Evolutionary conservation across 2,113 vertebrate species (phyloP).

Genomic region (Hippopotamus amphibius): DNA sequence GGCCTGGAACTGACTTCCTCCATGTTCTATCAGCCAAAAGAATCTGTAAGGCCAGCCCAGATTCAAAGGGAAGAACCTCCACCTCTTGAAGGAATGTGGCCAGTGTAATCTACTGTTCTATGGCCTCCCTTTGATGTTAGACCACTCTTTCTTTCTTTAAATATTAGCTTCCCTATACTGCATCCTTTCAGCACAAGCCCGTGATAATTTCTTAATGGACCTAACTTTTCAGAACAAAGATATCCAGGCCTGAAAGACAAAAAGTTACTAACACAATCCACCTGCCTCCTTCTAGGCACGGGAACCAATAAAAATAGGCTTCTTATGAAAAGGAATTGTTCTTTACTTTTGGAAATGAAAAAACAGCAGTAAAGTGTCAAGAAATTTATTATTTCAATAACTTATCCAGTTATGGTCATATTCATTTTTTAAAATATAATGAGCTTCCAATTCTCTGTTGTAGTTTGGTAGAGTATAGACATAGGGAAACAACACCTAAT

Average conservation of each 20-base stretch:
- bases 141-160: background rate
- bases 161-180: background rate
- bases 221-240: background rate
- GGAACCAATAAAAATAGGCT: background rate
- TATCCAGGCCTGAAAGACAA: slow-evolving; percentile 13
- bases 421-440: background rate
- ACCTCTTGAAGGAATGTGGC: background rate
- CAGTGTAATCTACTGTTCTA: background rate
- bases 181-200: background rate
- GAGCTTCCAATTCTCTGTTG: background rate
- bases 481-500: slow-evolving; percentile 33
- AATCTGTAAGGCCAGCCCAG: background rate
- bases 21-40: background rate
- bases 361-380: background rate
- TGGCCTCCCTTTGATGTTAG: background rate
- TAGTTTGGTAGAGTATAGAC: background rate
- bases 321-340: background rate
- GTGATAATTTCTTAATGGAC: background rate
- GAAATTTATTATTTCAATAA: background rate
- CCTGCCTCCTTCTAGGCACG: background rate
- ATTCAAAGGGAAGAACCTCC: background rate
- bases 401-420: background rate
- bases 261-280: background rate
- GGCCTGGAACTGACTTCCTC: background rate
- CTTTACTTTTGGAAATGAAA: slow-evolving; percentile 3